Percentiles rank a stretch among this genome's conserved stretches.
Conservation (phyloP, 2,888 invertebrate genomes). For the Nemoura dubitans region DNA sequence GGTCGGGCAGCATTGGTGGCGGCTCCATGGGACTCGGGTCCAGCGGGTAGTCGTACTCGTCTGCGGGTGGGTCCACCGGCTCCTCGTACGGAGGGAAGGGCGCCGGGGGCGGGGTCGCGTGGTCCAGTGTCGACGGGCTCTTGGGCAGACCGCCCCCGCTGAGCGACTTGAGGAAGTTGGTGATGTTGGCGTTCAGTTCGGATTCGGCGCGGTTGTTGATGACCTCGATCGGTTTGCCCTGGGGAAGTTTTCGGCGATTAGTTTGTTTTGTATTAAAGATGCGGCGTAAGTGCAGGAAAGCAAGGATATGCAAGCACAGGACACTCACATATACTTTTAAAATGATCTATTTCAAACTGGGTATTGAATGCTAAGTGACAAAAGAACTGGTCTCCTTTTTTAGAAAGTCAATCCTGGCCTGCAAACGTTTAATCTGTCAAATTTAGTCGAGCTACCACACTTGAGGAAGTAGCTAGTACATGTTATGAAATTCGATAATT, state of each 20-base stretch:
- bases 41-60: conserved; percentile 32
- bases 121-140: conserved; percentile 53
- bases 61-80: not conserved
- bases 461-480: too few species aligned
- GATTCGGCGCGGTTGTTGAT: conserved; percentile 64
- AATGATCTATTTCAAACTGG: conserved; percentile 10
- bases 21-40: conserved; percentile 47
- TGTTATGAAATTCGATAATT: too few species aligned
- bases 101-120: conserved; percentile 58
- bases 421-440: too few species aligned
- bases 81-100: conserved; percentile 57
- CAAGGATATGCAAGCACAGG: too few species aligned
- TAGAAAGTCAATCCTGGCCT: too few species aligned
- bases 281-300: too few species aligned
- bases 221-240: conserved; percentile 68
- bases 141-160: conserved; percentile 57
- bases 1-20: conserved; percentile 51
- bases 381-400: too few species aligned
- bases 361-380: too few species aligned
- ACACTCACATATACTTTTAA: not conserved
- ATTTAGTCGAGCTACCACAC: too few species aligned
- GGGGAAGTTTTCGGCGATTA: conserved; percentile 53
- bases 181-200: conserved; percentile 66
- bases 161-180: conserved; percentile 67
- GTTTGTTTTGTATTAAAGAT: not conserved